phyloP scores from a whole-genome alignment of 1,140 invertebrate genomes.

The Marisa cornuarietis region DNA sequence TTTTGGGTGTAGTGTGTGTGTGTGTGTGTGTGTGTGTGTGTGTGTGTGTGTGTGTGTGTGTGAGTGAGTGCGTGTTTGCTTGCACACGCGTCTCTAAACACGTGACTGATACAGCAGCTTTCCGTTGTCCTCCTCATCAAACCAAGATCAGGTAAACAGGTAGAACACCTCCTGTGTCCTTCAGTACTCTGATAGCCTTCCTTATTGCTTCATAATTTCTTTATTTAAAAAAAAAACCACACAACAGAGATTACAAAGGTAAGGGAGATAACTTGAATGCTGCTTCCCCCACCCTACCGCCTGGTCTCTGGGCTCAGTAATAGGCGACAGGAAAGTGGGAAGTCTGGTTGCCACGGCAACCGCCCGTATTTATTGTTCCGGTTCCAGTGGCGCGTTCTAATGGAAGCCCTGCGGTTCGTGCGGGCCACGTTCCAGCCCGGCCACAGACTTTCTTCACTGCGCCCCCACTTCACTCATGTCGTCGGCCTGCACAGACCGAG shows the following conservation, averaged over 20 bases:
- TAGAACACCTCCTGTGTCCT: no score
- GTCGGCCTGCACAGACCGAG: not conserved
- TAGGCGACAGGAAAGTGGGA: constrained; percentile 1
- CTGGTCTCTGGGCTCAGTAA: not conserved
- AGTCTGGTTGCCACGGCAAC: not conserved
- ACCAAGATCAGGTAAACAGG: no score
- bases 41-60: not conserved
- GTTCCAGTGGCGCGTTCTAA: constrained; percentile 9
- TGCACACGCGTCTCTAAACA: no score
- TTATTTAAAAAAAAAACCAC: no score
- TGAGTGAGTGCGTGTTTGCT: no score
- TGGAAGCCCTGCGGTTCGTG: not conserved
- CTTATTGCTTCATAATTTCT: no score
- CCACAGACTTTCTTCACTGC: not conserved
- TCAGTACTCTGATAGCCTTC: no score
- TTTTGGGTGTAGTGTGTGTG: not conserved
- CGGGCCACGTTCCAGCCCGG: not conserved
- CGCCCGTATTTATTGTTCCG: constrained; percentile 4
- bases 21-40: not conserved
- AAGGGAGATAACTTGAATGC: no score
- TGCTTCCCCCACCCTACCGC: no score
- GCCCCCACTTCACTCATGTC: no score
- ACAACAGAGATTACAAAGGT: no score
- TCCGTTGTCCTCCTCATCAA: no score
- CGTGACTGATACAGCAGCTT: not conserved